Conservation (phyloP, 2,113 vertebrate genomes). For the Ictidomys tridecemlineatus region DNA sequence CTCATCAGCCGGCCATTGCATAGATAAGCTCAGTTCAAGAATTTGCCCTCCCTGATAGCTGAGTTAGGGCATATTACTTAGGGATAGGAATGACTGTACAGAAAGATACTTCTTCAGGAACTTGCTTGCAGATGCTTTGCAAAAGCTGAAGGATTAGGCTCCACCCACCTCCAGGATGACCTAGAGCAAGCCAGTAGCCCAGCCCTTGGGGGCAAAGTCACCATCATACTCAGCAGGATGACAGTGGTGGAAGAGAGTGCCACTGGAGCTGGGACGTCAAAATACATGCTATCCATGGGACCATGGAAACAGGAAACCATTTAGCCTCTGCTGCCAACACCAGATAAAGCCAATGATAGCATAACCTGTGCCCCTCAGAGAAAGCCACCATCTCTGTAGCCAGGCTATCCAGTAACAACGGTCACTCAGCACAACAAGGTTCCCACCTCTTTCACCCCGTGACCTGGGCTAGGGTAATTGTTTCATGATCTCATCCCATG, state of each 20-base stretch:
- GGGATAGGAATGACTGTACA: no score
- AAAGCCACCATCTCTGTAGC: background rate
- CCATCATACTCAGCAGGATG: rapidly evolving
- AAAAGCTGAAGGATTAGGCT: background rate
- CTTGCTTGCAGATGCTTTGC: no score
- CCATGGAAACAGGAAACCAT: no score
- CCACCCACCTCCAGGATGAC: no score
- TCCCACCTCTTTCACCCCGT: background rate
- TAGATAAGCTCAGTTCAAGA: no score
- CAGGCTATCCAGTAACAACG: rapidly evolving
- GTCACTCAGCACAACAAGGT: background rate
- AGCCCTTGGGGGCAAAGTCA: rapidly evolving
- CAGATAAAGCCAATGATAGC: background rate
- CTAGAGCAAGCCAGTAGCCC: background rate
- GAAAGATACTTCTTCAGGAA: no score
- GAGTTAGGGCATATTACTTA: no score
- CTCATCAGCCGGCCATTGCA: no score
- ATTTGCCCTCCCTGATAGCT: no score
- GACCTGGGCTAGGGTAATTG: no score
- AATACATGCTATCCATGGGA: background rate
- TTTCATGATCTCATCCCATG: no score
- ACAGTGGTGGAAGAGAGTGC: background rate
- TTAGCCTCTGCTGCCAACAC: no score
- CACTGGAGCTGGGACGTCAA: background rate
- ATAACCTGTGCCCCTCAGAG: background rate